Conservation (phyloP, 1,140 invertebrate genomes). For the Meloidogyne exigua region DNA sequence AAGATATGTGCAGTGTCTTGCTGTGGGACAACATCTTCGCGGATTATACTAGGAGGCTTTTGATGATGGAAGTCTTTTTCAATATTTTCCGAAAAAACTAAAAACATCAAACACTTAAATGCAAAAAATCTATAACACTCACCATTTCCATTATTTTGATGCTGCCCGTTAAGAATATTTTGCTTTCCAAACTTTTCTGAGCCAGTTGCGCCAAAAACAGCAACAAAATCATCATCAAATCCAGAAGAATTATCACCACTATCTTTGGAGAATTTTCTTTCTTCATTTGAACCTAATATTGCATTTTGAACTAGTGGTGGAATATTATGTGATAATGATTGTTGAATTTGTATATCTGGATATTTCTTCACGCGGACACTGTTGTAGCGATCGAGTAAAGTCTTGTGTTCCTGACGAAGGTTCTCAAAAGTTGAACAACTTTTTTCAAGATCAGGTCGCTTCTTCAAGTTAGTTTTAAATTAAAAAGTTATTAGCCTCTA, state of each 20-base stretch:
- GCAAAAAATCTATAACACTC: neutral
- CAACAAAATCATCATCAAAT: constrained; percentile 29
- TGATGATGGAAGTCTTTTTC: neutral
- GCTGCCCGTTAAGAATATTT: neutral
- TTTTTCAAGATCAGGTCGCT: constrained; percentile 34
- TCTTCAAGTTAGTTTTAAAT: constrained; percentile 18
- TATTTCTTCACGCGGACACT: constrained; percentile 8
- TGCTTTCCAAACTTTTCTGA: neutral
- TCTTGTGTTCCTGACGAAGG: constrained; percentile 25
- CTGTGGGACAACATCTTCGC: neutral
- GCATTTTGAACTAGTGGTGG: neutral
- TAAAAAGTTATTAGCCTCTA: constrained; percentile 2
- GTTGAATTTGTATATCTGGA: neutral
- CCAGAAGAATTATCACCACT: neutral
- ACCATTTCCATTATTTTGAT: neutral
- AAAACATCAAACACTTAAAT: too few species aligned
- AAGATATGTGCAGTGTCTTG: neutral
- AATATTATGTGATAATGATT: neutral
- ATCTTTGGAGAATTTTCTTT: neutral
- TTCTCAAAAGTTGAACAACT: constrained; percentile 18
- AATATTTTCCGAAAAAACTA: neutral
- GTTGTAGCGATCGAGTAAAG: constrained; percentile 24
- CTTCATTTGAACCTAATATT: neutral
- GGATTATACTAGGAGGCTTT: neutral
- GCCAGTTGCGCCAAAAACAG: constrained; percentile 19